phyloP scores from a whole-genome alignment of 2,888 invertebrate species.

The Spodoptera littoralis region DNA sequence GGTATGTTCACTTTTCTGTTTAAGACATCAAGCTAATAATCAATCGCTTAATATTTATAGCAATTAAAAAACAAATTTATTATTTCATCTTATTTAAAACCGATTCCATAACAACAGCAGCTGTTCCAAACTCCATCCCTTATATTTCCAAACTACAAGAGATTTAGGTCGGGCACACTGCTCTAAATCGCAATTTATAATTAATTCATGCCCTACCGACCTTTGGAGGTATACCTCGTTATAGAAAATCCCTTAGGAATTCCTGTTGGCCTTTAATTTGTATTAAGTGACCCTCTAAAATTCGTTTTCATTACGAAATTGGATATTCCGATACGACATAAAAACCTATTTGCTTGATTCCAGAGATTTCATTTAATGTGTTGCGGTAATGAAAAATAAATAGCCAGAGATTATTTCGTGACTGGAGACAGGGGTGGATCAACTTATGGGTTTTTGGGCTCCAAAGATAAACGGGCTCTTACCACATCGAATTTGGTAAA shows the following conservation, averaged over 20 bases:
- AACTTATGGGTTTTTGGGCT: too few relatives aligned
- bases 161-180: constrained; percentile 52
- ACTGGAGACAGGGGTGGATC: too few relatives aligned
- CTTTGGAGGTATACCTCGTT: constrained; percentile 51
- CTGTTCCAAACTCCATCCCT: constrained; percentile 5
- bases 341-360: constrained; percentile 23
- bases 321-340: constrained; percentile 26
- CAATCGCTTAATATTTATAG: too few relatives aligned
- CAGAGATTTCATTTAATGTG: constrained; percentile 25
- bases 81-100: too few relatives aligned
- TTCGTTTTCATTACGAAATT: constrained; percentile 49
- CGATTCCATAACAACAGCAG: neutral
- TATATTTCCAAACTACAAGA: constrained; percentile 44
- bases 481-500: too few relatives aligned
- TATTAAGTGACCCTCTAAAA: constrained; percentile 58
- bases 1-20: too few relatives aligned
- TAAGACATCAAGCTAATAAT: too few relatives aligned
- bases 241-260: constrained; percentile 59
- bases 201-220: constrained; percentile 58
- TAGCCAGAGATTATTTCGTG: constrained; percentile 12
- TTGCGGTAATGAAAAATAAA: constrained; percentile 46
- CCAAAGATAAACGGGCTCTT: too few relatives aligned
- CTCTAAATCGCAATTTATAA: constrained; percentile 61
- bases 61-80: too few relatives aligned
- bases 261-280: constrained; percentile 71